Evolutionary conservation across 2,797 vertebrate genomes (phyloP).

Genomic region (Paguma larvata): DNA sequence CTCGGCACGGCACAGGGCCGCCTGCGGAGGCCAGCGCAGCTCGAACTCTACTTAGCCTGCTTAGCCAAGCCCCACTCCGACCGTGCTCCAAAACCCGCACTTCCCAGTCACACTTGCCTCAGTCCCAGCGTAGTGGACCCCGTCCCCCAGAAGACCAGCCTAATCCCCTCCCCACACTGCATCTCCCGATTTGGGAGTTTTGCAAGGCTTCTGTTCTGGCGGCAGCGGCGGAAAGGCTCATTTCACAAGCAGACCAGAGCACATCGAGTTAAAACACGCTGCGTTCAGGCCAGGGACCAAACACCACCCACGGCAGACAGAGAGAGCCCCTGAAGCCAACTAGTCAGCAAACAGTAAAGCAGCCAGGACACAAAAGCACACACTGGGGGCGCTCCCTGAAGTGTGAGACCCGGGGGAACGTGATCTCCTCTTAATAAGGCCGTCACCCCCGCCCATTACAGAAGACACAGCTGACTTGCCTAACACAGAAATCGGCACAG

Average conservation of each 20-base stretch:
- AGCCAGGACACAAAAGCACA: not conserved
- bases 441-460: not conserved
- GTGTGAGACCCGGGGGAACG: not conserved
- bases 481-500: not conserved
- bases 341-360: not conserved
- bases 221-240: not conserved
- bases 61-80: not conserved
- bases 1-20: not conserved
- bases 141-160: not conserved
- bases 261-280: not conserved
- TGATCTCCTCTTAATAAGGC: not conserved
- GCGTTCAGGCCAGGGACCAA: not conserved
- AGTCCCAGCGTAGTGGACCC: not conserved
- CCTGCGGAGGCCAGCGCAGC: not conserved
- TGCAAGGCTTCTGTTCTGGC: not conserved
- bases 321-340: not conserved
- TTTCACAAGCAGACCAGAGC: not conserved
- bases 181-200: not conserved
- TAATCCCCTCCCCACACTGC: not conserved
- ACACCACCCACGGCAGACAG: not conserved
- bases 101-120: not conserved
- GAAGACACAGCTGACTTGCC: not conserved
- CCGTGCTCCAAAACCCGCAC: not conserved
- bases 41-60: not conserved
- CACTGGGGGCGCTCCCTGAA: not conserved